Evolutionary conservation across 2,797 vertebrate species (phyloP), one percentile per base, ranked within the genome.

Genomic region (Jordanella pulchra): DNA sequence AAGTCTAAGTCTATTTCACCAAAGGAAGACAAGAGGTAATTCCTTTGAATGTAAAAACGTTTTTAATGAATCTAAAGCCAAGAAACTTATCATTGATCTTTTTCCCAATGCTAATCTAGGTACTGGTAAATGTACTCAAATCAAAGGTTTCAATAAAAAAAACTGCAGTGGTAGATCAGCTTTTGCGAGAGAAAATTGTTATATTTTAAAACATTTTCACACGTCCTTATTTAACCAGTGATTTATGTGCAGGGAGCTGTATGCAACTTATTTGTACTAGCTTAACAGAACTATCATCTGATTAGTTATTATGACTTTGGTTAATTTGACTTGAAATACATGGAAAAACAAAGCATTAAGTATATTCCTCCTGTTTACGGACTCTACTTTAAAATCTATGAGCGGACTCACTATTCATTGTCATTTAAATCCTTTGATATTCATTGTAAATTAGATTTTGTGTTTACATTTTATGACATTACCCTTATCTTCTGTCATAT

Each of bases 401-500:
- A 61, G 28, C 10, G 55, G 65, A 75, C 55, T 66, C 35, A 51
- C 61, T 1, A 53, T 79, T 55, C 65, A 47, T 42, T 55, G 1
- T 65, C 18, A 54, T 70, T 55, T 18, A 14, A 51, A 47, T 58
- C 61, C 28, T 75, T 67, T 30, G 4, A 21, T 45, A 1, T 51
- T 12, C 30, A 42, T 56, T 54, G 75, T 11, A 39, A 84, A 82
- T 86, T 66, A 32, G 56, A 80, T 89, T 77, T 68, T 32, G n/a
- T 65, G 53, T 79, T 77, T 73, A 45, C 7, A 4, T 56, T 67
- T 32, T 58, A 73, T 78, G 35, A 64, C 50, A 28, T 78, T 0
- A 64, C 51, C 79, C 13, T 32, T 42, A 21, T 50, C 55, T 75
- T 67, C 23, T 69, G 21, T 48, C 30, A 64, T 71, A 4, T 63